Base-by-base conservation (phyloP, 2,797 vertebrate genomes). In the Hoplostethus mediterraneus region DNA sequence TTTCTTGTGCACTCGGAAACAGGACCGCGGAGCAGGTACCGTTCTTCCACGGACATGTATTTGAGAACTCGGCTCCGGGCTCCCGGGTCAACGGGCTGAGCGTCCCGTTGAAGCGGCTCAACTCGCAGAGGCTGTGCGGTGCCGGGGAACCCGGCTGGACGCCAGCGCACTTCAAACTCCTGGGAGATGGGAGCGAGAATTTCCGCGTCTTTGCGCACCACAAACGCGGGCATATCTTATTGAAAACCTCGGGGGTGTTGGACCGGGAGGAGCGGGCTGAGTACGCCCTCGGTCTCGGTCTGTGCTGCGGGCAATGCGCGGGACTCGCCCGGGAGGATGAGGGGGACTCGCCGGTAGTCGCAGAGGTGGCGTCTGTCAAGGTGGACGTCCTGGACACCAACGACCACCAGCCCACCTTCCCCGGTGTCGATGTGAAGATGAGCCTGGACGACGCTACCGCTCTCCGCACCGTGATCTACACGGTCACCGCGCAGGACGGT, bases 361-460 rank as follows among this genome's bases (percentile, higher is more conserved):
- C 84, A 45, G 71, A 93, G 85, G 90, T 95, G 75, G 96, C 95
- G 51, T 86, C 92, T 10, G 79, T 97, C 56, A 93, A 92, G 67
- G 93, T 97, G 77, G 94, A 95, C 74, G 95, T 97, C 25, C 84
- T 96, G 87, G 96, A 97, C 91, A 95, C 94, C 51, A 97, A 97
- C 89, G 96, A 97, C 92, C 95, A 96, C 91, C 91, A 94, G 63
- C 96, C 96, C 40, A 89, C 89, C 31, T 96, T 96, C 79, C 77
- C 74, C 10, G 75, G 82, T 28, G 57, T 66, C 2, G 81, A 86
- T 10, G 89, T 95, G 67, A 93, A 79, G 53, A 91, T 97, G 62
- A 93, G 83, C 66, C 85, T 97, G 84, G 95, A 94, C 25, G 95
- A 96, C 81, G 95, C 95, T 45, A 95, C 96, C 12, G 92, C 95